Evolutionary conservation across 2,113 vertebrate species (phyloP).

Genomic region (Lethenteron reissneri): DNA sequence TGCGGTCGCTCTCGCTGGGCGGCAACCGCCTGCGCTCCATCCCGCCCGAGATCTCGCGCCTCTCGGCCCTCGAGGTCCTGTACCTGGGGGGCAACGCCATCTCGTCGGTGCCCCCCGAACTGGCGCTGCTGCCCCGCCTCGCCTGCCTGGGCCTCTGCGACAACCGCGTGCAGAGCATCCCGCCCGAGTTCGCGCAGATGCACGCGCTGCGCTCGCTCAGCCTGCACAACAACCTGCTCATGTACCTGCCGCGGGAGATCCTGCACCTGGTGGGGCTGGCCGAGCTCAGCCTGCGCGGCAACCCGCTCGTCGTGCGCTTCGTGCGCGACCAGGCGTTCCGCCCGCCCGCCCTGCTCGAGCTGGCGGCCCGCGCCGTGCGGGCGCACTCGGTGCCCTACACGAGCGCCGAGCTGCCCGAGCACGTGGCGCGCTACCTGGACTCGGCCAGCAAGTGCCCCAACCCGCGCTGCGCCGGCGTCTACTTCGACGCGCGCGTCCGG

Average conservation of each 20-base stretch:
- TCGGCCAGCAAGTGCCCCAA: constrained; percentile 90
- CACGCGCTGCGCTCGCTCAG: constrained; percentile 76
- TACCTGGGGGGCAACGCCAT: constrained; percentile 94
- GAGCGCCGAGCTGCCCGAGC: constrained; percentile 41
- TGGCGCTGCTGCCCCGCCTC: constrained; percentile 63
- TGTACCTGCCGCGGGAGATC: constrained; percentile 85
- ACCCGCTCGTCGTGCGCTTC: constrained; percentile 62
- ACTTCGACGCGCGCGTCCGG: constrained; percentile 88
- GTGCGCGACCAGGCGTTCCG: constrained; percentile 34
- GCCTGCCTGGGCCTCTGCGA: constrained; percentile 82
- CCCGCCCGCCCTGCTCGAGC: constrained; percentile 32
- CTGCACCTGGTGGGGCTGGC: constrained; percentile 64
- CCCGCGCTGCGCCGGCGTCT: constrained; percentile 89
- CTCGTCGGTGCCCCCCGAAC: constrained; percentile 62
- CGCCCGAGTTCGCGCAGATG: constrained; percentile 86
- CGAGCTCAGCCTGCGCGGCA: constrained; percentile 83
- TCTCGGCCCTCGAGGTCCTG: constrained; percentile 40
- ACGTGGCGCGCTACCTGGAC: constrained; percentile 53
- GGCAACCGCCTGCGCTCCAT: constrained; percentile 70
- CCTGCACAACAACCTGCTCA: constrained; percentile 88
- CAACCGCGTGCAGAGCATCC: constrained; percentile 88
- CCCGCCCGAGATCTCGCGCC: constrained; percentile 37
- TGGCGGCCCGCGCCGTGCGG: constrained; percentile 34
- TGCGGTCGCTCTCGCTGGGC: constrained; percentile 74
- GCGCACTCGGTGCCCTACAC: constrained; percentile 29